Evolutionary conservation across 2,888 invertebrate species (phyloP), one percentile per base, ranked within the genome.

Genomic region (Pogonocherus hispidulus): DNA sequence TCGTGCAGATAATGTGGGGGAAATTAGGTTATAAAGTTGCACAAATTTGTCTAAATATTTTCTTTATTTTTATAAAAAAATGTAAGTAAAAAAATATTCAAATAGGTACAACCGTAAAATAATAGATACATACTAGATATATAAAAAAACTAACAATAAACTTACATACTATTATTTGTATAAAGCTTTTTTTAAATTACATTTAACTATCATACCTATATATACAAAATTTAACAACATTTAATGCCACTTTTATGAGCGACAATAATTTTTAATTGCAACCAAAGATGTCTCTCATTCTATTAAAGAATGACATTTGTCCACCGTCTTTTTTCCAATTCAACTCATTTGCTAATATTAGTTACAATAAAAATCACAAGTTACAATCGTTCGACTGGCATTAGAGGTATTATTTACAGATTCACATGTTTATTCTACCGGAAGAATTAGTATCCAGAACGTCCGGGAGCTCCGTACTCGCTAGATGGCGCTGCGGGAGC

Each of bases 381-480:
- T 67, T 66, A 52, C 56, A 46, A 66, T 64, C 55, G 64, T 56
- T 64, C 63, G 69, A 72, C 72, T 74, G 72, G 69, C 71, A 66
- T 69, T 64, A 63, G 66, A 69, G 59, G 66, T 74, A 59, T 22
- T 57, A 74, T 74, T 69, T 74, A 74, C 74, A 74, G 70, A 70
- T 63, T 52, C 62, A 71, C 68, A 66, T 27, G 20, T 57, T 55
- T 35, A 63, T 59, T 23, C 9, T 14, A 22, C 46, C 11, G 47
- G 22, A 52, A 44, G 14, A 19, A 59, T 59, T 73, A 73, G 59
- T 69, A 62, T 14, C 62, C 62, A 16, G 62, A 73, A 63, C 67
- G 70, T 55, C 66, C 63, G 63, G 90, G 90, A 37, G 90, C 89
- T 46, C 91, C 91, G 82, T 91, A 91, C 80, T 89, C 88, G 73